These are phyloP conservation scores for Pogoniulus pusillus DNA, from an alignment of 2,797 vertebrate genomes.

Conservation along the genomic window DNA sequence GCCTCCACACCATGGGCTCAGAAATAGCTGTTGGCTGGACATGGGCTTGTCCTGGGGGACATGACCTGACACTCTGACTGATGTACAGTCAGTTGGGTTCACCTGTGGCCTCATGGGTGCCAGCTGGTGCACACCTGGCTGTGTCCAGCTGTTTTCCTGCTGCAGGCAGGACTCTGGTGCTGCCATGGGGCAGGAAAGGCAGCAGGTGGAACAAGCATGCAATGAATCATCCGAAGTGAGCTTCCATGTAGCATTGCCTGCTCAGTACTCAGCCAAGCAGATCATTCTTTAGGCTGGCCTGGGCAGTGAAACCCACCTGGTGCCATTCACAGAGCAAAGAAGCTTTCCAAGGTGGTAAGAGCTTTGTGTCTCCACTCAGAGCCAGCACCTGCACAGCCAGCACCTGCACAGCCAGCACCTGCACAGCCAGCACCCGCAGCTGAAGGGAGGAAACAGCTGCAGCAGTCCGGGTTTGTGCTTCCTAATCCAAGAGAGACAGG, in stretches of 20 bases:
- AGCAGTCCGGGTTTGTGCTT: background rate
- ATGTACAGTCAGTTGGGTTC: background rate
- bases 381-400: background rate
- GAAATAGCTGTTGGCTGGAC: background rate
- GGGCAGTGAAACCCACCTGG: background rate
- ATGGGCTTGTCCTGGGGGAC: background rate
- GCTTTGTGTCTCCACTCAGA: background rate
- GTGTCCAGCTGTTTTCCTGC: background rate
- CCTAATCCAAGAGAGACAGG: too few species aligned
- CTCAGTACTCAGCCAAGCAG: background rate
- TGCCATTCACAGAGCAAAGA: background rate
- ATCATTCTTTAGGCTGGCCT: background rate
- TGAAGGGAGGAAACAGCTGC: background rate
- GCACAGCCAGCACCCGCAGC: too few species aligned
- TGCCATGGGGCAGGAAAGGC: background rate
- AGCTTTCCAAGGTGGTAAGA: background rate
- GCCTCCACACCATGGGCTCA: background rate
- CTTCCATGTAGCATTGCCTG: background rate
- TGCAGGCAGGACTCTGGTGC: background rate
- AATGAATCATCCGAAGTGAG: background rate
- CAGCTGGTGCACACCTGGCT: background rate
- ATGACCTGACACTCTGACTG: rapidly evolving
- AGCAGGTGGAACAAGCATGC: background rate
- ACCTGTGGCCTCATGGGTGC: background rate
- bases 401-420: background rate